phyloP scores from a whole-genome alignment of 2,888 invertebrate genomes.

The Euproctis similis region DNA sequence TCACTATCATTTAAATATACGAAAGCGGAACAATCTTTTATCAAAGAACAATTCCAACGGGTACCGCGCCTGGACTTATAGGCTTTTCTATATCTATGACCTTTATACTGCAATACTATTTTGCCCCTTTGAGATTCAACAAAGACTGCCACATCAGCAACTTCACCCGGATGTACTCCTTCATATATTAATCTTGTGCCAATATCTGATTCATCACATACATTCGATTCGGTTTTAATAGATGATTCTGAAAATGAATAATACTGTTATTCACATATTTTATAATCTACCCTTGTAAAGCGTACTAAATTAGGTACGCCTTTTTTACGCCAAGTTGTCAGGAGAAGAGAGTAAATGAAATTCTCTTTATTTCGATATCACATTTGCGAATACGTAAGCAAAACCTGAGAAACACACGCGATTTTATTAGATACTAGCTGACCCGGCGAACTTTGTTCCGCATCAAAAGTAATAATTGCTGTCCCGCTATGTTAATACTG shows the following conservation, averaged over 20 bases:
- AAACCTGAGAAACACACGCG: no score
- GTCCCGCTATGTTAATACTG: no score
- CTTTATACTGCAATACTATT: conserved; percentile 44
- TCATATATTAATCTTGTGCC: conserved; percentile 5
- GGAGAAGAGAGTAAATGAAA: no score
- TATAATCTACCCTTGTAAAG: conserved; percentile 1
- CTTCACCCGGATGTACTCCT: conserved; percentile 15
- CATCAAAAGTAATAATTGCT: no score
- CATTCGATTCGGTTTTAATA: neutral
- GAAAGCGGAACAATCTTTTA: conserved; percentile 44
- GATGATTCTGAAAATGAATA: conserved; percentile 2
- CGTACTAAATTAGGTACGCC: conserved; percentile 7
- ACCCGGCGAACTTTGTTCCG: no score
- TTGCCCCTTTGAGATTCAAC: conserved; percentile 43
- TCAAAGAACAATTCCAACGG: conserved; percentile 48
- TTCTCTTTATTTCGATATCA: no score
- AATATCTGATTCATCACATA: conserved; percentile 1
- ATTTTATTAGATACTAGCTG: no score
- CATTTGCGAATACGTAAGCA: no score
- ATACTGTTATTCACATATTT: neutral
- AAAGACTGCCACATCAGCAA: conserved; percentile 34
- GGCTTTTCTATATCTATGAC: conserved; percentile 44
- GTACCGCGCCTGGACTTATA: conserved; percentile 42
- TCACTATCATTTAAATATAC: conserved; percentile 44
- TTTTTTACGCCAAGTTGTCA: no score